Conservation (phyloP, 2,797 vertebrate genomes). For the Halcyon badia region DNA sequence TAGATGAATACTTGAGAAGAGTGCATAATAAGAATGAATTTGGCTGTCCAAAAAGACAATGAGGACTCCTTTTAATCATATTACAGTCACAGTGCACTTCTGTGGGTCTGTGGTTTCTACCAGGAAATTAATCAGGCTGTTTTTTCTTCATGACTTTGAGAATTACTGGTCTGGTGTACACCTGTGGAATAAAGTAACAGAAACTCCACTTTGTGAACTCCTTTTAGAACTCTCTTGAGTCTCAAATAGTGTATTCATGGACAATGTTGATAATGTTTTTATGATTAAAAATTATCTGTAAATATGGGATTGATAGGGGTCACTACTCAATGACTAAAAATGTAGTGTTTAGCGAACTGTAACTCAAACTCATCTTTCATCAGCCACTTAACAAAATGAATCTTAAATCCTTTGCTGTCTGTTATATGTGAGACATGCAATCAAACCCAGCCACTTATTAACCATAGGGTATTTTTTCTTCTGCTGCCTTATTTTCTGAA, state of each 20-base stretch:
- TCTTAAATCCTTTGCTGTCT: conserved; percentile 26
- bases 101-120: background rate
- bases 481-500: background rate
- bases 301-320: conserved; percentile 48
- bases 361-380: conserved; percentile 40
- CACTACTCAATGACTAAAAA: conserved; percentile 34
- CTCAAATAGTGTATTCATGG: background rate
- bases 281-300: conserved; percentile 39
- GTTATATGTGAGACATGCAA: background rate
- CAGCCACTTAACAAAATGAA: background rate
- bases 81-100: background rate
- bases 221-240: conserved; percentile 29
- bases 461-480: conserved; percentile 10
- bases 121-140: conserved; percentile 15
- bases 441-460: conserved; percentile 34
- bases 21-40: background rate
- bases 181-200: conserved; percentile 26
- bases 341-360: conserved; percentile 33
- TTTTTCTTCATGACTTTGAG: conserved; percentile 46
- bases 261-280: conserved; percentile 31
- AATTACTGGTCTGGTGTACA: background rate
- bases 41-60: background rate
- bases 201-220: conserved; percentile 35
- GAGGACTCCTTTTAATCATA: background rate
- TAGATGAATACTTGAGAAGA: background rate